phyloP scores from a whole-genome alignment of 2,888 invertebrate genomes.

The Drosophila peninsularis region DNA sequence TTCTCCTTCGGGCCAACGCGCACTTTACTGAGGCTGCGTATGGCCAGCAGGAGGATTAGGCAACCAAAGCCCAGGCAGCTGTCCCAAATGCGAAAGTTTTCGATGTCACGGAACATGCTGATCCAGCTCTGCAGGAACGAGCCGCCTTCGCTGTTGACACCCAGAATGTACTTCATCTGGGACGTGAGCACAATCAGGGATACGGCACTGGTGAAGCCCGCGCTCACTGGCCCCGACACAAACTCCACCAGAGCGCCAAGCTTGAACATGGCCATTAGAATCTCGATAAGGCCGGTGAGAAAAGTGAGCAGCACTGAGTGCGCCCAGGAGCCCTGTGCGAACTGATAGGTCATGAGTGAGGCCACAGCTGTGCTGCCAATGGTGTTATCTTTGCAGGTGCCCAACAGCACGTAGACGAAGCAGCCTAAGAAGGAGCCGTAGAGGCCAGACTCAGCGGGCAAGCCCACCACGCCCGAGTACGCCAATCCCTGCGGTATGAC shows the following conservation, averaged over 20 bases:
- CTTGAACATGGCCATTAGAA: conserved; percentile 92
- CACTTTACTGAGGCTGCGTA: conserved; percentile 90
- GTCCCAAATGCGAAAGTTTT: conserved; percentile 89
- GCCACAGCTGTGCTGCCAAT: conserved; percentile 97
- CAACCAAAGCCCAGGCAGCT: conserved; percentile 90
- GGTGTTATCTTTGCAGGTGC: conserved; percentile 96
- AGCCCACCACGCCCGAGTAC: conserved; percentile 91
- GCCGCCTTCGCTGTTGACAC: conserved; percentile 88
- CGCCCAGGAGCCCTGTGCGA: conserved; percentile 88
- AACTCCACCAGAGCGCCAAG: conserved; percentile 95
- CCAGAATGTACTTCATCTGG: conserved; percentile 93
- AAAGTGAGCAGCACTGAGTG: conserved; percentile 91
- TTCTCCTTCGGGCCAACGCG: conserved; percentile 87
- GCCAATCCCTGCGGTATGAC: conserved; percentile 92
- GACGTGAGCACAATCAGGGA: conserved; percentile 94
- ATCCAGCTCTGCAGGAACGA: conserved; percentile 93
- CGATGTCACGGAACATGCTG: conserved; percentile 89
- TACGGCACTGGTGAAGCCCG: conserved; percentile 95
- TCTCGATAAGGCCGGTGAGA: conserved; percentile 90
- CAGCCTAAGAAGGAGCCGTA: conserved; percentile 96
- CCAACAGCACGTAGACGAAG: conserved; percentile 94
- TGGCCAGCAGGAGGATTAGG: conserved; percentile 89
- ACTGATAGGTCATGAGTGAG: conserved; percentile 93
- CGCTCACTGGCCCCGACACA: conserved; percentile 94
- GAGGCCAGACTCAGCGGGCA: conserved; percentile 93